Evolutionary conservation across 2,888 invertebrate genomes (phyloP).

Genomic region (Gandaritis pyraliata): DNA sequence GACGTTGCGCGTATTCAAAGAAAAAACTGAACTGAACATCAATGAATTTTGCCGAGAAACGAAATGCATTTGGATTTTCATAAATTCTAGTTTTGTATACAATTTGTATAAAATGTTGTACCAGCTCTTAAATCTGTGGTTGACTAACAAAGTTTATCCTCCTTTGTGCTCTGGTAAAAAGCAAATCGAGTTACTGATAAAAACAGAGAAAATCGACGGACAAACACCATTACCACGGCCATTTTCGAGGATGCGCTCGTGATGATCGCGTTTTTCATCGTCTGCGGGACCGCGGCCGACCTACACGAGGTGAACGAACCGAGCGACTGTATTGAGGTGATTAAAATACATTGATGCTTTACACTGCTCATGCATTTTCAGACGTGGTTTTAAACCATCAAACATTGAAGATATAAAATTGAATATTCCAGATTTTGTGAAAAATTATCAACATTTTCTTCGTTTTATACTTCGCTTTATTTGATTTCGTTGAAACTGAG

Average conservation of each 20-base stretch:
- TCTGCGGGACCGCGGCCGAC: slow-evolving; percentile 37
- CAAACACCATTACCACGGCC: slow-evolving; percentile 82
- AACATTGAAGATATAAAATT: background rate
- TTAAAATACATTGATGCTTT: slow-evolving; percentile 48
- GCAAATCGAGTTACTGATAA: slow-evolving; percentile 82
- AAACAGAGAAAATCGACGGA: slow-evolving; percentile 83
- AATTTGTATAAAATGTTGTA: no score
- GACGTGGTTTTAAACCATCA: background rate
- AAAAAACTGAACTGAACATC: no score
- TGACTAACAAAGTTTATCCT: slow-evolving; percentile 78
- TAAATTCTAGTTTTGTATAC: no score
- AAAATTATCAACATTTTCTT: no score
- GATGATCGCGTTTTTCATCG: slow-evolving; percentile 76
- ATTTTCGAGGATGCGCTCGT: slow-evolving; percentile 80
- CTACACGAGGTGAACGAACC: slow-evolving; percentile 30
- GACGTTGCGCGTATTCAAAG: no score
- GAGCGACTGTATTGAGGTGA: slow-evolving; percentile 1
- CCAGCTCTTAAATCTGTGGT: slow-evolving; percentile 15
- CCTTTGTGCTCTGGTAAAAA: slow-evolving; percentile 76
- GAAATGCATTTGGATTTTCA: no score
- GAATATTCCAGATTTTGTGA: no score
- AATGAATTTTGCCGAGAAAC: no score
- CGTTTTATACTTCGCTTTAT: no score
- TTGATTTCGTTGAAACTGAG: no score
- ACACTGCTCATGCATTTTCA: background rate